A percentile compares a stretch with the other conserved stretches of the same genome.
phyloP scores from a whole-genome alignment of 2,113 vertebrate species.

The Oophaga pumilio region DNA sequence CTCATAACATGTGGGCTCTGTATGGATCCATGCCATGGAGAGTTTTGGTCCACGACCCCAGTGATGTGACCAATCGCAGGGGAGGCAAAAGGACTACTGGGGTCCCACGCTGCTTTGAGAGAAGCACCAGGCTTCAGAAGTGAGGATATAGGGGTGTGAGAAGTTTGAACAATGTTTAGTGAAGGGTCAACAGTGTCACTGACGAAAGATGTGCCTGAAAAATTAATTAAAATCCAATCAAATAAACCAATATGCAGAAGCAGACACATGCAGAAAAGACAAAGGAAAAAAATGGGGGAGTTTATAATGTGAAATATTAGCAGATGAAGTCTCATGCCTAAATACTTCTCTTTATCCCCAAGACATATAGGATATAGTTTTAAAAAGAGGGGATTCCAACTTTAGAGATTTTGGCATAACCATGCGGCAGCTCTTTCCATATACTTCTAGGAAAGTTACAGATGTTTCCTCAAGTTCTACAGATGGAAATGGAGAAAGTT shows the following conservation, averaged over 20 bases:
- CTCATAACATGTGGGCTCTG: conserved; percentile 81
- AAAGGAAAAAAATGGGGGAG: too few species aligned
- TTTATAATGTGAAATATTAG: too few species aligned
- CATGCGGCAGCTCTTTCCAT: too few species aligned
- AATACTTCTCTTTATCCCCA: too few species aligned
- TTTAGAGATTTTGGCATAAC: too few species aligned
- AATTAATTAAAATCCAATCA: neutral
- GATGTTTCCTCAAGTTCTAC: too few species aligned
- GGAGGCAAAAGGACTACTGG: conserved; percentile 76
- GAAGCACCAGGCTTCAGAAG: conserved; percentile 73
- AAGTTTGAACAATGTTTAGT: conserved; percentile 65
- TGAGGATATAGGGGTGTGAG: conserved; percentile 73
- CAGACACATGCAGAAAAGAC: neutral
- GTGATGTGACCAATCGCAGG: conserved; percentile 68
- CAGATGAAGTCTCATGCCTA: too few species aligned
- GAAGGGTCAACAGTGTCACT: conserved; percentile 74
- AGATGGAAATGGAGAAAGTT: too few species aligned
- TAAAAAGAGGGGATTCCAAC: too few species aligned
- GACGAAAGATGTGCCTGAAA: conserved; percentile 65
- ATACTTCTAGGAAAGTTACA: too few species aligned
- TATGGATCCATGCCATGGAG: conserved; percentile 77
- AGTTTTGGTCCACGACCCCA: conserved; percentile 71
- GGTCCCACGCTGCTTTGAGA: conserved; percentile 71
- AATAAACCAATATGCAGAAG: neutral
- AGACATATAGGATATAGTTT: too few species aligned